Base-by-base conservation (phyloP, 2,113 vertebrate genomes). In the Dromas ardeola region DNA sequence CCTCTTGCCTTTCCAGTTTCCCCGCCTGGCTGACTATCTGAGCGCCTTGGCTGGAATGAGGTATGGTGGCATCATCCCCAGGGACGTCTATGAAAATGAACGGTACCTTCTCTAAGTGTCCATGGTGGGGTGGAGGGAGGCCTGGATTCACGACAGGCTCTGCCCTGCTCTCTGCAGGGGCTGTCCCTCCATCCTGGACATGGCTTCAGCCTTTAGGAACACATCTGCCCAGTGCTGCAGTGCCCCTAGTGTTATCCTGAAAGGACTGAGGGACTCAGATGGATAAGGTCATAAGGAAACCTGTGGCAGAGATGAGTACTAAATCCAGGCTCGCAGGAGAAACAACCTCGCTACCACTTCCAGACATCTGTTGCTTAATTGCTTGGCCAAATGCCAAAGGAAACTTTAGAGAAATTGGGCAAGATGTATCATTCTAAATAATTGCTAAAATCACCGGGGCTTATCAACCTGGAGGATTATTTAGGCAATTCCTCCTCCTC, bases 21-120 rank as follows among this genome's bases (percentile, higher is more conserved):
- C 98, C n/a, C 95, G 97, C 53, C 12, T 98, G 82, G 96, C 98
- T 67, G 94, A 69, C 67, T 86, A 97, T 15, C 59, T 98, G 88
- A 52, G 52, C 0, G 85, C 93, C 26, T 32, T 97, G 86, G 58
- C 61, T 65, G 97, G 96, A 62, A 84, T 95, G 34, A 90, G 96
- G 98, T 98, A 91, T 82, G 95, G 11, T 15, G 34, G 30, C 73
- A 45, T 13, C 8, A 0, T 29, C 29, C 50, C 62, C 62, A 62
- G 34, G 34, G 15, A 56, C 23, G 59, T 21, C 59, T 17, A 4
- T 11, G 47, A 27, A 67, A 50, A 47, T 15, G 32, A 55, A 29
- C 1, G 2, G 21, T 3, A 70, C 40, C 53, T 85, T 69, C 81
- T 86, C 21, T 7, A 56, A 23, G 49, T 27, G 22, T 49, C 43